Conservation (phyloP, 2,797 vertebrate genomes). For the Epinephelus malabaricus region DNA sequence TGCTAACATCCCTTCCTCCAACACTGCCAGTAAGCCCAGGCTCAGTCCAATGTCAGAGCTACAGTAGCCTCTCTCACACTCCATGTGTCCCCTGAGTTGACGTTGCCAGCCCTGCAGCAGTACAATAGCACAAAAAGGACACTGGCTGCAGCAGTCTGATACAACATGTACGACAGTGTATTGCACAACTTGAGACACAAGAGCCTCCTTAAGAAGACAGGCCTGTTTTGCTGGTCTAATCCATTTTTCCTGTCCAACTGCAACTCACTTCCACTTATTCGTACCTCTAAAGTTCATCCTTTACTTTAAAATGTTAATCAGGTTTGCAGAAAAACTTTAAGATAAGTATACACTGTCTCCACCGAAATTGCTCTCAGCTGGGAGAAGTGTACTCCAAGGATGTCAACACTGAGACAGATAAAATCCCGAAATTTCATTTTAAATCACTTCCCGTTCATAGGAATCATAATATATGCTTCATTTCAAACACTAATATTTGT, state of each 20-base stretch:
- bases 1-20: conserved; percentile 57
- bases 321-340: conserved; percentile 51
- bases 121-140: conserved; percentile 43
- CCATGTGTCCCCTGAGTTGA: conserved; percentile 46
- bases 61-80: conserved; percentile 38
- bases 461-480: conserved; percentile 51
- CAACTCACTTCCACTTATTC: conserved; percentile 17
- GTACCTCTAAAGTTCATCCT: conserved; percentile 36
- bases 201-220: conserved; percentile 26
- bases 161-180: conserved; percentile 34
- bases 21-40: conserved; percentile 52
- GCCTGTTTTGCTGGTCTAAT: conserved; percentile 43
- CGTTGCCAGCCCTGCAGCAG: conserved; percentile 48
- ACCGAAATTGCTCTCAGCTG: conserved; percentile 60
- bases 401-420: conserved; percentile 48
- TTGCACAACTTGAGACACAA: conserved; percentile 32
- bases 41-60: conserved; percentile 51
- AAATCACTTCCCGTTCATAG: conserved; percentile 37
- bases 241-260: conserved; percentile 32
- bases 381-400: conserved; percentile 46
- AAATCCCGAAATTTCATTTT: conserved; percentile 57
- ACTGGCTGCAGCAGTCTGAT: conserved; percentile 57
- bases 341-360: conserved; percentile 44
- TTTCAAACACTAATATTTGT: conserved; percentile 70
- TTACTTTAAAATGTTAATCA: conserved; percentile 51